Evolutionary conservation across 2,113 vertebrate species (phyloP), one percentile per base, ranked within the genome.

Genomic region (Verasper variegatus): DNA sequence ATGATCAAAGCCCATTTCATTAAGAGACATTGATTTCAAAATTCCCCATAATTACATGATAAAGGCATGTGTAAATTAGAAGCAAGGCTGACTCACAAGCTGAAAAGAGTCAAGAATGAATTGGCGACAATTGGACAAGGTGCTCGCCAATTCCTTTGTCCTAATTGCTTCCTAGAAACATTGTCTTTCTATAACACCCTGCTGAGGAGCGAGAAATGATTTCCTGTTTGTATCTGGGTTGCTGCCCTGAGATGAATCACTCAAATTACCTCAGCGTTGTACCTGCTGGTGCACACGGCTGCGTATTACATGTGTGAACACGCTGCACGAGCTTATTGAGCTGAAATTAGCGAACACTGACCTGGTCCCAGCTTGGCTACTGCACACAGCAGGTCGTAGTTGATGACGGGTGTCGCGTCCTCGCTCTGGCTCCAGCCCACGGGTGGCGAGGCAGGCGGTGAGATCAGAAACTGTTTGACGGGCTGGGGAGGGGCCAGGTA

Each of bases 361-460:
- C 98, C 98, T 86, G 98, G 98, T 18, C 98, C 98, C 52, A 99
- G 63, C 82, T 97, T 99, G 90, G 97, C 97, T 69, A 99, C 97
- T 1, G 98, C 98, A 81, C 98, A 98, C 80, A 99, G 95, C 71
- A 99, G 87, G 84, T 99, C 98, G 0, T 99, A 99, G 86, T 99
- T 98, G 86, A 99, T 96, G 76, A 95, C 92, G 0, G 98, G 98
- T 15, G 95, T 95, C 0, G 97, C 96, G 10, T 99, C 98, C 42
- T 96, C 97, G 8, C 96, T 97, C 92, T 97, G 97, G 77, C 97
- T 97, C 98, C 98, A 99, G 1, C 97, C 98, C 61, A 96, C 97
- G 0, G 98, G 97, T 0, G 98, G 98, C 0, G 98, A 98, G 0
- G 97, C 95, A 0, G 98, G 98, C 0, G 98, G 98, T 0, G 98